Conservation (phyloP, 2,113 vertebrate genomes). For the Arizona elegans region DNA sequence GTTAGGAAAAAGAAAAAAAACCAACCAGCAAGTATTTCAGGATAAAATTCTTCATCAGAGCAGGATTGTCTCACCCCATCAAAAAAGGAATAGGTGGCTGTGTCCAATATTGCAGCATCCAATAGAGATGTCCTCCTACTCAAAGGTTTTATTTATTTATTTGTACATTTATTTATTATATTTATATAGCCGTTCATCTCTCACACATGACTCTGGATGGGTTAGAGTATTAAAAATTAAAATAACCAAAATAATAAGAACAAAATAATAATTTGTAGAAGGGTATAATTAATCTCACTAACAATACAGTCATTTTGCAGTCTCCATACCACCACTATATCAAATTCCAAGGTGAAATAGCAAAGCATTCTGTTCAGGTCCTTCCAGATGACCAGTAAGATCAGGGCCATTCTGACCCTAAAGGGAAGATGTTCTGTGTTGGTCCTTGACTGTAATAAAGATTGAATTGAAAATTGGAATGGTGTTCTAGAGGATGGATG, state of each 20-base stretch:
- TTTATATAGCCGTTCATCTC: not conserved
- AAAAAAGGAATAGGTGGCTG: not conserved
- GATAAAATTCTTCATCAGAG: not conserved
- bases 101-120: not conserved
- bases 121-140: not conserved
- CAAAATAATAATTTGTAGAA: not conserved
- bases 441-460: not conserved
- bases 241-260: not conserved
- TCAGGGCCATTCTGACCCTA: not conserved
- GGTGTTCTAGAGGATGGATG: not conserved
- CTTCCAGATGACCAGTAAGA: not conserved
- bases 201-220: not conserved
- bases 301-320: not conserved
- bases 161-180: not conserved
- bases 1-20: not conserved
- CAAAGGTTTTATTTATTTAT: not conserved
- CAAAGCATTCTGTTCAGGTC: not conserved
- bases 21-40: not conserved
- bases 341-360: not conserved
- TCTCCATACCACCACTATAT: not conserved
- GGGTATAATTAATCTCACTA: not conserved
- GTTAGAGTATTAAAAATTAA: not conserved
- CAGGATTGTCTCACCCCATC: not conserved
- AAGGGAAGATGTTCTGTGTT: not conserved
- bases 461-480: not conserved